Conservation (phyloP, 2,113 vertebrate genomes). For the Dascyllus trimaculatus region DNA sequence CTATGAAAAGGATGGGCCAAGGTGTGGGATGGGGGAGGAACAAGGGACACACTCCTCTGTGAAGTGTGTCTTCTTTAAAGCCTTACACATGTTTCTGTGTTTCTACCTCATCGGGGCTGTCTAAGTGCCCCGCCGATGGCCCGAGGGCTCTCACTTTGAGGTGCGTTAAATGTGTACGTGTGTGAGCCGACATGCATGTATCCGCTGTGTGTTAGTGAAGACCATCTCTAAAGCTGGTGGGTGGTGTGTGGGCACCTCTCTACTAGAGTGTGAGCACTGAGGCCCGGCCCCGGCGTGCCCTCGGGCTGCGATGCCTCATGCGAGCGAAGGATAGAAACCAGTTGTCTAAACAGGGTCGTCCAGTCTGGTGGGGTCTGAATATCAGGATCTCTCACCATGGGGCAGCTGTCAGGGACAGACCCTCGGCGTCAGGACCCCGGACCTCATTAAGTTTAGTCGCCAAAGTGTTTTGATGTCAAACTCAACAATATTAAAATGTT, state of each 20-base stretch:
- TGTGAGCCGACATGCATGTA: conserved; percentile 36
- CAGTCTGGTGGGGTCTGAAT: conserved; percentile 65
- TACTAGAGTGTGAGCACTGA: conserved; percentile 21
- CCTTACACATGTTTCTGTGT: conserved; percentile 82
- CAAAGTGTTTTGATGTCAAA: conserved; percentile 70
- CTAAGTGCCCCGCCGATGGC: conserved; percentile 66
- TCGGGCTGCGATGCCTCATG: conserved; percentile 64
- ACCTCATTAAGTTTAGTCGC: conserved; percentile 64
- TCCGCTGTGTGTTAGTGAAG: conserved; percentile 15
- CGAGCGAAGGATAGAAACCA: conserved; percentile 81
- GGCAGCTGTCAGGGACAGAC: conserved; percentile 62
- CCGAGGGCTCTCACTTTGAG: conserved; percentile 73
- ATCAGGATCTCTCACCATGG: conserved; percentile 73
- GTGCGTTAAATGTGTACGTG: conserved; percentile 47
- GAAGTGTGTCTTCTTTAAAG: conserved; percentile 80
- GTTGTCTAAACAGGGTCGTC: conserved; percentile 84
- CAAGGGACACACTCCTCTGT: conserved; percentile 69
- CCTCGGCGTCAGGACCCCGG: conserved; percentile 66
- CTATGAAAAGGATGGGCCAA: conserved; percentile 70
- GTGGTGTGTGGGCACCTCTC: conserved; percentile 66
- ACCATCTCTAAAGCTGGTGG: conserved; percentile 56
- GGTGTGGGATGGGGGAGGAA: conserved; percentile 67
- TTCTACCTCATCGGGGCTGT: conserved; percentile 63
- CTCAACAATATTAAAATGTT: conserved; percentile 56
- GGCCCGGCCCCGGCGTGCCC: conserved; percentile 51